Evolutionary conservation across 2,797 vertebrate species (phyloP).

Genomic region (Smutsia temminckii): DNA sequence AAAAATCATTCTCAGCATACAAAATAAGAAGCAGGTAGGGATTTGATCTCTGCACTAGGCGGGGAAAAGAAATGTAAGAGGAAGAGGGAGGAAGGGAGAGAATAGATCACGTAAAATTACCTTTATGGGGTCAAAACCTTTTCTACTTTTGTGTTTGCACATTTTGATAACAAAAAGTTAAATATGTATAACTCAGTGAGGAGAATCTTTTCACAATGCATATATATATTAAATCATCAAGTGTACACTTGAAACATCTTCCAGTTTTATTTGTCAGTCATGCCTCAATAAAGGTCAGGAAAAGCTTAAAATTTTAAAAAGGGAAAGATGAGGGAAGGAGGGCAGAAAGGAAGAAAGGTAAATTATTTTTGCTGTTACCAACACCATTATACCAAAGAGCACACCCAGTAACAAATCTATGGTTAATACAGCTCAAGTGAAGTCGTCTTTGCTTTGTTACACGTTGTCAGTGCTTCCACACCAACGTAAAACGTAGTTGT

Average conservation of each 20-base stretch:
- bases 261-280: not conserved
- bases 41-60: not conserved
- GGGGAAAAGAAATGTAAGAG: no score
- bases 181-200: not conserved
- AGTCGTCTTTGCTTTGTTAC: not conserved
- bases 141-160: not conserved
- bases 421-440: not conserved
- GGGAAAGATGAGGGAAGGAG: not conserved
- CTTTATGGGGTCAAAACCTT: not conserved
- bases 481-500: not conserved
- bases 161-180: not conserved
- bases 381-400: not conserved
- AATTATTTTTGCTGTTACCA: not conserved
- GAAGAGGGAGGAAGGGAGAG: no score
- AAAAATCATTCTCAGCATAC: not conserved
- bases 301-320: not conserved
- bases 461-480: not conserved
- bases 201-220: not conserved
- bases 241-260: not conserved
- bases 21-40: not conserved
- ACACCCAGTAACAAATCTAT: not conserved
- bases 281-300: not conserved
- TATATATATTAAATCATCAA: not conserved
- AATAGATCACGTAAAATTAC: not conserved
- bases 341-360: not conserved